These are phyloP conservation scores for Notodonta ziczac DNA, from an alignment of 2,888 invertebrate species.

Conservation along the genomic window DNA sequence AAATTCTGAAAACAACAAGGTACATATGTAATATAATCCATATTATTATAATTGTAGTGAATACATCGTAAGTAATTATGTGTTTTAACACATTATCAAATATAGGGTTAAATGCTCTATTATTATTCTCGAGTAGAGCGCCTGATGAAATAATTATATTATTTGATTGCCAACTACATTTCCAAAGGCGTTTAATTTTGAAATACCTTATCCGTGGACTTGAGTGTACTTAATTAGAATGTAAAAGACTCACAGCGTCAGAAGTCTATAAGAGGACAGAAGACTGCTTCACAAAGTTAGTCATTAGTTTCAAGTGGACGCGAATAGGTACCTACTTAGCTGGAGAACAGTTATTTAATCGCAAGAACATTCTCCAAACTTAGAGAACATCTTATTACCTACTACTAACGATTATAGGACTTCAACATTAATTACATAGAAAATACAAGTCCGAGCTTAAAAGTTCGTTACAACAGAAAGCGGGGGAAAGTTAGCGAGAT, in stretches of 20 bases:
- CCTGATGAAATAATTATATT: constrained; percentile 27
- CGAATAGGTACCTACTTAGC: not conserved
- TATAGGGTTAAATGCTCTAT: not conserved
- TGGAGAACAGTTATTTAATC: constrained; percentile 24
- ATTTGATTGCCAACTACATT: constrained; percentile 23
- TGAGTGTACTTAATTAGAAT: not conserved
- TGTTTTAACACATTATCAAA: not conserved
- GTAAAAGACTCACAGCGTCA: not conserved
- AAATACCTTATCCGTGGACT: constrained; percentile 5
- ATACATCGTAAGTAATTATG: no score
- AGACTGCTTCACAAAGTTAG: not conserved
- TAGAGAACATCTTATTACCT: constrained; percentile 24
- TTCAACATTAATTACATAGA: constrained; percentile 46
- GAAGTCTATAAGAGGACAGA: not conserved
- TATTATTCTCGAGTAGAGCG: constrained; percentile 14
- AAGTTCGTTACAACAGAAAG: constrained; percentile 49
- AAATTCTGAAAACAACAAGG: no score
- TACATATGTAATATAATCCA: no score
- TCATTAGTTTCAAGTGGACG: not conserved
- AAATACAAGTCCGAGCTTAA: constrained; percentile 50
- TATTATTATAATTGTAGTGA: no score
- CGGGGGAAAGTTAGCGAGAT: constrained; percentile 60
- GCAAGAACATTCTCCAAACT: constrained; percentile 17
- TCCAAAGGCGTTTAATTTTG: constrained; percentile 24
- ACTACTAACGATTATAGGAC: constrained; percentile 29